Conservation (phyloP, 2,797 vertebrate species). For the Carcharodon carcharias region DNA sequence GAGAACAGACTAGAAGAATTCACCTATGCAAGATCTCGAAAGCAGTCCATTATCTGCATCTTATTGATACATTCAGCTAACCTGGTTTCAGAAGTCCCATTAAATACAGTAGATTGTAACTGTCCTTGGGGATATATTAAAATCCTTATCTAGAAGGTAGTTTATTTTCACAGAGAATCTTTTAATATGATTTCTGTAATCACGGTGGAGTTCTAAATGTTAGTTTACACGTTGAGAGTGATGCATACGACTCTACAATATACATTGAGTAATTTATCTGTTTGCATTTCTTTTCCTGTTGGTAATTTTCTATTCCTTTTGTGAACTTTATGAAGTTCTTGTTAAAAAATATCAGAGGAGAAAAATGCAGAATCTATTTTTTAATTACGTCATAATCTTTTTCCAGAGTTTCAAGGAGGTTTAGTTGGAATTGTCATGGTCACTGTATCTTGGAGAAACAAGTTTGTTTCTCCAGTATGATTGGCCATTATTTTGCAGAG, state of each 20-base stretch:
- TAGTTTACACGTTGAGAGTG: background rate
- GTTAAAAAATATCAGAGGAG: background rate
- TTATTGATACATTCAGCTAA: background rate
- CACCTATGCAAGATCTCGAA: background rate
- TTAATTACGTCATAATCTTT: background rate
- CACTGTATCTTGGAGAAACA: background rate
- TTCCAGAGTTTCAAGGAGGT: background rate
- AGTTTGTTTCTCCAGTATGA: background rate
- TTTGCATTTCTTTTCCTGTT: background rate
- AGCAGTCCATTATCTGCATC: background rate
- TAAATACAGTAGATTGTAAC: background rate
- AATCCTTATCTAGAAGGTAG: background rate
- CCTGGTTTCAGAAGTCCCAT: background rate
- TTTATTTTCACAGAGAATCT: background rate
- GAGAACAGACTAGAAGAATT: background rate
- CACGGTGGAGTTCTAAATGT: background rate
- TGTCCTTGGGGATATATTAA: background rate
- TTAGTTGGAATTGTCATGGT: background rate
- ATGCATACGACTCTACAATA: background rate
- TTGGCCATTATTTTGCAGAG: background rate
- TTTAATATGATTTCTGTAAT: background rate
- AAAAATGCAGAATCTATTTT: background rate
- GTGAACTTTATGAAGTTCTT: background rate
- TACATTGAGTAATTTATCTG: background rate
- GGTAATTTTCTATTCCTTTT: background rate